Base-by-base conservation (phyloP, 1,140 invertebrate species). In the Lasioglossum baleicum region DNA sequence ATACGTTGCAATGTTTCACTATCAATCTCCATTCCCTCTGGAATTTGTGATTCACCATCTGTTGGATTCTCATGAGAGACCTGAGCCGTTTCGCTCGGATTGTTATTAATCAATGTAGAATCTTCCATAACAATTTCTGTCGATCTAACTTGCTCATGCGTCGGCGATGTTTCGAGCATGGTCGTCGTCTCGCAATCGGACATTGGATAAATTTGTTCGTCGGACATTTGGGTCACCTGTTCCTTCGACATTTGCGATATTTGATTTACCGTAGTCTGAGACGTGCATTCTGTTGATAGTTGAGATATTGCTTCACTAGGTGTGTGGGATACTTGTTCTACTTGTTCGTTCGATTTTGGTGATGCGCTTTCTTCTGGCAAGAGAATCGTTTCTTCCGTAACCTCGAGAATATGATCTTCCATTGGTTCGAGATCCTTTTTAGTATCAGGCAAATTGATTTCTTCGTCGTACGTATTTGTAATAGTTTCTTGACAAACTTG, bases 21-120 rank as follows among this genome's bases (percentile, higher is more conserved):
- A 56, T 93, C 92, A 44, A 93, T 92, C 68, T 93, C 92, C 90
- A 93, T 93, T 69, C 89, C 92, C 79, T 92, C 92, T 2, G 92
- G 89, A 73, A 93, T 91, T 64, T 92, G 90, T 2, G 90, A 84
- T 53, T 92, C 92, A 2, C 87, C 75, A 44, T 91, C 92, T 7
- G 86, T 75, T 10, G 79, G 74, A 74, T 78, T 81, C 17, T 89
- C 88, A n/a, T 86, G 81, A 3, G 85, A 77, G n/a, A 80, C 75
- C 13, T 80, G 77, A 3, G 79, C 51, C 35, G 76, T 56, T 61
- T 88, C 86, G 17, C 68, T 65, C 44, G 84, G 88, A 82, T 83
- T 86, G 13, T 76, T 84, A 20, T 82, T 87, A 5, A 88, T 82
- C 61, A 86, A 58, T 31, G 82, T 77, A 10, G 79, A 60, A n/a